Conservation (phyloP, 2,113 vertebrate genomes). For the Prionailurus bengalensis region DNA sequence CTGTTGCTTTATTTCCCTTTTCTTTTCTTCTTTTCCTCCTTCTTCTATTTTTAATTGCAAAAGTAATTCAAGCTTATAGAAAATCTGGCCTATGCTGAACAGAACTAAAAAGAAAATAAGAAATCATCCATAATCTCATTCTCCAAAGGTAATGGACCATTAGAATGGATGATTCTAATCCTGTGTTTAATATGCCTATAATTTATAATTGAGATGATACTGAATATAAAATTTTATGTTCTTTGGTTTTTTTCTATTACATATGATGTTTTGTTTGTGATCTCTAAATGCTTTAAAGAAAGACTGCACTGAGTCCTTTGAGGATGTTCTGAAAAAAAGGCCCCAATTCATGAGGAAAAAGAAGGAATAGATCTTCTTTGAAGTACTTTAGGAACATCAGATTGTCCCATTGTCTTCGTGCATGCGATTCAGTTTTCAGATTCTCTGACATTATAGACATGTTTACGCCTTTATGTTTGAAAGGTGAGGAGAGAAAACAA, state of each 20-base stretch:
- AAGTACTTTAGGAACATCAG: neutral
- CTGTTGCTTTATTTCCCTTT: constrained; percentile 53
- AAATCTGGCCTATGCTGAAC: neutral
- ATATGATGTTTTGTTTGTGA: constrained; percentile 33
- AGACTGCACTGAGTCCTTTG: neutral
- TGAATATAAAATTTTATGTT: constrained; percentile 31
- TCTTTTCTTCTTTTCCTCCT: neutral
- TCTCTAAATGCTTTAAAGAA: constrained; percentile 43
- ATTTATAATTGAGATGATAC: neutral
- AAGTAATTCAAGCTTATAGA: neutral
- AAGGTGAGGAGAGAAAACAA: neutral
- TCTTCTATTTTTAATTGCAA: neutral
- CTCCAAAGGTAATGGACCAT: neutral
- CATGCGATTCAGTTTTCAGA: constrained; percentile 11
- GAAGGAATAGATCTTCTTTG: neutral
- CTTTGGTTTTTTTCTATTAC: neutral
- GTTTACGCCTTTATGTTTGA: constrained; percentile 17
- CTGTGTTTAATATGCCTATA: neutral
- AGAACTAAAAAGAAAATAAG: constrained; percentile 43
- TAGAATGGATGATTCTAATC: neutral
- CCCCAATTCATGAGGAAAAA: neutral
- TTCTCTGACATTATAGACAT: neutral
- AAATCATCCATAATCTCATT: neutral
- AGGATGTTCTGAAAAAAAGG: neutral
- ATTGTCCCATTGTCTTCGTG: neutral